Conservation (phyloP, 2,113 vertebrate genomes). For the Rallus limicola region DNA sequence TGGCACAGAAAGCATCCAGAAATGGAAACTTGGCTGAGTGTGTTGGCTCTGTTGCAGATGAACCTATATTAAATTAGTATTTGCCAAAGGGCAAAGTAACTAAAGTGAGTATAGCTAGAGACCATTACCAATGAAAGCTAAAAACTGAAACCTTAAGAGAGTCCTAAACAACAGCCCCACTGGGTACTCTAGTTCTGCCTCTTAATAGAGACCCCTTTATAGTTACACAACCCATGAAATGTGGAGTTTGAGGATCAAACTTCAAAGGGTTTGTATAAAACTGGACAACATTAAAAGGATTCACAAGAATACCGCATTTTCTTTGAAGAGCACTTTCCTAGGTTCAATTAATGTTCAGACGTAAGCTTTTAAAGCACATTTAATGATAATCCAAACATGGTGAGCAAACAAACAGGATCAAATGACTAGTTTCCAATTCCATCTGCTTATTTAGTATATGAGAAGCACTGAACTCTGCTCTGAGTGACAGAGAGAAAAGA, state of each 20-base stretch:
- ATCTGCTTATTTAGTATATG: background rate
- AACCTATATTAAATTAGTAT: background rate
- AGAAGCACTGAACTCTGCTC: background rate
- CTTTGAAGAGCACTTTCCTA: background rate
- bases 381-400: background rate
- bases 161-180: background rate
- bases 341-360: background rate
- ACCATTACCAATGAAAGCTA: background rate
- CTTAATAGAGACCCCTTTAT: background rate
- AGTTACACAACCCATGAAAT: background rate
- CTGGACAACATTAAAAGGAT: background rate
- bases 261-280: background rate
- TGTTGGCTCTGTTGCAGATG: accelerated
- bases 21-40: background rate
- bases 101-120: background rate
- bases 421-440: background rate
- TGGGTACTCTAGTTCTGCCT: background rate
- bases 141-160: background rate
- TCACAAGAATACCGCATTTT: background rate
- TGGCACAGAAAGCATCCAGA: background rate
- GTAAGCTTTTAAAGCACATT: background rate
- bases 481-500: background rate
- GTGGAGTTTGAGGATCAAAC: background rate
- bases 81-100: background rate
- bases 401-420: background rate